Base-by-base conservation (phyloP, 2,113 vertebrate species). In the Macrotus californicus region DNA sequence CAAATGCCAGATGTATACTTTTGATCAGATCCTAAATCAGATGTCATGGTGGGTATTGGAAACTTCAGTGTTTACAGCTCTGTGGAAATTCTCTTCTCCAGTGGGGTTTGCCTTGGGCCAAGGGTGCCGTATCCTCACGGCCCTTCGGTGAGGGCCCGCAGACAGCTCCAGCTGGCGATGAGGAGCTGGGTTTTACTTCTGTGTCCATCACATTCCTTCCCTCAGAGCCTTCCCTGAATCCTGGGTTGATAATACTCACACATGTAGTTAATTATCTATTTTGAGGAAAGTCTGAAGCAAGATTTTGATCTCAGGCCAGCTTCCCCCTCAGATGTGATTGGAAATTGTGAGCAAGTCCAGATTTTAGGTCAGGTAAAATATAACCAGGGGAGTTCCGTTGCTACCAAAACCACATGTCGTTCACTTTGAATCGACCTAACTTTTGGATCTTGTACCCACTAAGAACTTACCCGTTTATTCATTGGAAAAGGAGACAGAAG, bases 351-450 rank as follows among this genome's bases (percentile, higher is more conserved):
- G 76, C 66, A 87, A 36, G 69, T 92, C 87, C 85, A 83, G 36
- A 87, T 75, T 93, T 95, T 79, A 89, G 56, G 26, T 94, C 76
- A 46, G 77, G n/a, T 90, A 64, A 94, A 90, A 15, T 88, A 67
- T 41, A 90, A 76, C 50, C 56, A 41, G 7, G 69, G 41, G 87
- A 15, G 5, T 82, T 59, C 19, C 34, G 1, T 61, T 85, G 39
- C 56, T 59, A 67, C 61, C 13, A 6, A 80, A 96, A 92, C 59
- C 19, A 66, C 81, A 34, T 48, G 19, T 36, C 43, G 36, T 91
- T 84, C 34, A 26, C 66, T 91, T 87, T 80, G 77, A 80, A 8
- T 16, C 80, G 41, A 91, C 19, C 16, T 64, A 43, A 67, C 56
- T 93, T 91, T 70, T n/a, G 9, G 26, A 43, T 92, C 80, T 46